phyloP scores from a whole-genome alignment of 1,140 invertebrate genomes.

The Homarus americanus region DNA sequence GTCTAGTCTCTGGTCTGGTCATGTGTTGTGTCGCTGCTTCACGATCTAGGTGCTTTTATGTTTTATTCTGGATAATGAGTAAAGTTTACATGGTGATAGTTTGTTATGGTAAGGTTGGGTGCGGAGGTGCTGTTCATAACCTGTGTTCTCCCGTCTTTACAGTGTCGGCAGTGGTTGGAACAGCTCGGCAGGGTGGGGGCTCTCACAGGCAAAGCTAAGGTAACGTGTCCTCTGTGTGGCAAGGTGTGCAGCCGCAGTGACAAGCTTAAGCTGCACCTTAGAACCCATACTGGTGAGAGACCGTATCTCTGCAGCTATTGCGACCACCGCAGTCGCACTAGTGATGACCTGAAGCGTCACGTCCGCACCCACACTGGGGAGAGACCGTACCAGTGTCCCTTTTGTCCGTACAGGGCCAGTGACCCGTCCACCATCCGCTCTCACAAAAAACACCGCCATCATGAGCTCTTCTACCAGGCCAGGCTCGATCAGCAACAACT shows the following conservation, averaged over 20 bases:
- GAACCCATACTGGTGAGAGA: constrained; percentile 79
- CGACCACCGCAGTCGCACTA: constrained; percentile 89
- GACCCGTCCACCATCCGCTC: constrained; percentile 73
- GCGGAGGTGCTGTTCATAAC: constrained; percentile 58
- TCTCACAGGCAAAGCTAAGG: constrained; percentile 55
- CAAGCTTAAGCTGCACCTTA: constrained; percentile 77
- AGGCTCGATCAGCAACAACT: constrained; percentile 51
- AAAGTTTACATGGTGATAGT: no score
- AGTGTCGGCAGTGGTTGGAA: constrained; percentile 69
- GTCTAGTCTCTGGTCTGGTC: no score
- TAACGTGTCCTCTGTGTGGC: constrained; percentile 72
- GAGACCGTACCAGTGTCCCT: constrained; percentile 82
- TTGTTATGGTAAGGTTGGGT: constrained; percentile 31
- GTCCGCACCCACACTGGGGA: constrained; percentile 83
- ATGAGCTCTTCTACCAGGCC: constrained; percentile 59
- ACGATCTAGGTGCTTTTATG: no score
- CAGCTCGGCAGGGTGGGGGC: constrained; percentile 65
- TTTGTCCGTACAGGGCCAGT: constrained; percentile 78
- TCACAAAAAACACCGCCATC: constrained; percentile 66
- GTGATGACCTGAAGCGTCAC: constrained; percentile 88
- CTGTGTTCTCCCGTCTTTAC: constrained; percentile 69
- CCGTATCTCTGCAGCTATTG: constrained; percentile 78
- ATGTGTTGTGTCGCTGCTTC: no score
- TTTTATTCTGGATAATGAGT: no score
- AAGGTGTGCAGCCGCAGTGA: constrained; percentile 72